phyloP scores from a whole-genome alignment of 2,888 invertebrate species.

The Folsomia candida region DNA sequence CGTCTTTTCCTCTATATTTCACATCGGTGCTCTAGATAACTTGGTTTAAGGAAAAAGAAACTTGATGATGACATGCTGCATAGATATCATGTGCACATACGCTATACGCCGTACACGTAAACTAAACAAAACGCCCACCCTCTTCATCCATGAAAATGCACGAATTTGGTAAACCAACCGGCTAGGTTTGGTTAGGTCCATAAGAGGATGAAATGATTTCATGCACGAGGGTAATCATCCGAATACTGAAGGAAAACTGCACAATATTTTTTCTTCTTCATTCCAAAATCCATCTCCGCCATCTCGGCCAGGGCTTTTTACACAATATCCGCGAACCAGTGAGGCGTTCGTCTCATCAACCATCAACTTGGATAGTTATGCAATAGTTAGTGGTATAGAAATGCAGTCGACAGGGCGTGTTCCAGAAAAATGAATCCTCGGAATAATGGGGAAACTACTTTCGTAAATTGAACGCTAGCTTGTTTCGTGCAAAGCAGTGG shows the following conservation, averaged over 20 bases:
- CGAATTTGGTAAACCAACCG: background rate
- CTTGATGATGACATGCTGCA: too few species aligned
- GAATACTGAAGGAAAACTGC: conserved; percentile 4
- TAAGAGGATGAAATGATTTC: conserved; percentile 17
- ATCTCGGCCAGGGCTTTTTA: background rate
- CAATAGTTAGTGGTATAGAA: background rate
- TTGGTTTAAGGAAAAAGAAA: background rate
- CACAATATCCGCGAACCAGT: background rate
- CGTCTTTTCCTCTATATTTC: background rate
- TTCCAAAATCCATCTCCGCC: conserved; percentile 6
- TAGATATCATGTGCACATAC: background rate
- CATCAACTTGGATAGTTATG: background rate
- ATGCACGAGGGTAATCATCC: conserved; percentile 17
- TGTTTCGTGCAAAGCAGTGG: background rate
- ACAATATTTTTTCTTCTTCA: background rate
- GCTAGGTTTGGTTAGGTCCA: conserved; percentile 6
- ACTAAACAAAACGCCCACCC: conserved; percentile 10
- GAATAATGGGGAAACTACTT: conserved; percentile 15
- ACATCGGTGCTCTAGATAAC: background rate
- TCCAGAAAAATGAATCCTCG: conserved; percentile 11
- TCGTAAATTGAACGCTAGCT: conserved; percentile 18
- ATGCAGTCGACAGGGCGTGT: conserved; percentile 14
- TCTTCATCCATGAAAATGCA: background rate
- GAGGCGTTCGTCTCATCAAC: background rate
- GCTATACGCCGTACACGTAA: background rate